Conservation (phyloP, 2,888 invertebrate species). For the Sphaerophoria rueppellii region DNA sequence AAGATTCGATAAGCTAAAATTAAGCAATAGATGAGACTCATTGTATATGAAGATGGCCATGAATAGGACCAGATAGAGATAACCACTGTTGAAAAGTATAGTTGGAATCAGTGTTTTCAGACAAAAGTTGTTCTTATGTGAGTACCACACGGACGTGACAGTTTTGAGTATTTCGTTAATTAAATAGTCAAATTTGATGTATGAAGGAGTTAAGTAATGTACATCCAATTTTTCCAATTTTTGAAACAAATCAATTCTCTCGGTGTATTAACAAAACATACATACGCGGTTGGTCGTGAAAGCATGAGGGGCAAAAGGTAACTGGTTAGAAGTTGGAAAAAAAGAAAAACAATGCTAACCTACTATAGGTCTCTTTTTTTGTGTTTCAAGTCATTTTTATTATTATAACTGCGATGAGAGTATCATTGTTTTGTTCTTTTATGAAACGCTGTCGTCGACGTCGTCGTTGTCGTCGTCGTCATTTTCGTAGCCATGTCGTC, state of each 20-base stretch:
- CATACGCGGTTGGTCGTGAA: constrained; percentile 36
- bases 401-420: constrained; percentile 69
- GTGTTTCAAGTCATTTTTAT: constrained; percentile 75
- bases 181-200: too few species aligned
- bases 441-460: constrained; percentile 74
- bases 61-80: too few species aligned
- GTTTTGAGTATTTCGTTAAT: too few species aligned
- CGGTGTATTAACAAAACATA: neutral
- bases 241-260: neutral
- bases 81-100: too few species aligned
- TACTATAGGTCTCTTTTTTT: constrained; percentile 33
- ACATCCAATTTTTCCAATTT: neutral
- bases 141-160: too few species aligned
- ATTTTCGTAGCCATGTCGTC: constrained; percentile 74
- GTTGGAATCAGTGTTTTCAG: too few species aligned
- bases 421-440: constrained; percentile 71
- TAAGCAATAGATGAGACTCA: too few species aligned
- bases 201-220: too few species aligned
- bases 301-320: constrained; percentile 47
- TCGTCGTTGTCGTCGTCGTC: constrained; percentile 75
- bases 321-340: constrained; percentile 12
- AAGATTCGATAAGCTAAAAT: too few species aligned
- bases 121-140: too few species aligned
- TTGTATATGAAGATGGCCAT: too few species aligned
- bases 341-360: constrained; percentile 62